Conservation (phyloP, 2,888 invertebrate species). For the Schrankia costaestrigalis region DNA sequence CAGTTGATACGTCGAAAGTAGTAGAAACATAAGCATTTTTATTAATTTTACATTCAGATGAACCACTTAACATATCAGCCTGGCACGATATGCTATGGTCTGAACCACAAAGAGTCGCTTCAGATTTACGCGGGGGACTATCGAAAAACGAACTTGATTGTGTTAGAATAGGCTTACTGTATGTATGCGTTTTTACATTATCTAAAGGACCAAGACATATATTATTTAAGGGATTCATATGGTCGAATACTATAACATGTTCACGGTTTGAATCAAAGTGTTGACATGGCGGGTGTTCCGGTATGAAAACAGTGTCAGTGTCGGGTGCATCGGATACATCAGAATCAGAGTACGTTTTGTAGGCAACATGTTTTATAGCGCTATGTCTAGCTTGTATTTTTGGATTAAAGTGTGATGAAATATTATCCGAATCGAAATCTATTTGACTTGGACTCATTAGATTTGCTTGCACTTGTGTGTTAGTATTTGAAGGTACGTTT, state of each 20-base stretch:
- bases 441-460: slow-evolving; percentile 61
- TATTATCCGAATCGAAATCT: slow-evolving; percentile 42
- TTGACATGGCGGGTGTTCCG: neutral
- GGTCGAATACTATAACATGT: slow-evolving; percentile 56
- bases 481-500: slow-evolving; percentile 21
- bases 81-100: slow-evolving; percentile 8
- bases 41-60: no score
- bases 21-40: no score
- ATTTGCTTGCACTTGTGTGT: slow-evolving; percentile 60
- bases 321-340: neutral
- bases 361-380: neutral
- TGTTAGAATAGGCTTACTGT: no score
- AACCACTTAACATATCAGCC: neutral
- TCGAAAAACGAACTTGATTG: slow-evolving; percentile 12
- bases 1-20: no score
- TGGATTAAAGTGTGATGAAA: neutral
- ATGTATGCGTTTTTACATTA: slow-evolving; percentile 41
- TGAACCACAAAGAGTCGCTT: slow-evolving; percentile 9
- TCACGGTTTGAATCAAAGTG: no score
- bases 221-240: slow-evolving; percentile 63
- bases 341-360: no score
- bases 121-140: slow-evolving; percentile 6
- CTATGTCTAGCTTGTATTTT: neutral
- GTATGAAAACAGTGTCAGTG: neutral
- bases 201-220: slow-evolving; percentile 40